Evolutionary conservation across 2,113 vertebrate species (phyloP).

Genomic region (Hyaena hyaena): DNA sequence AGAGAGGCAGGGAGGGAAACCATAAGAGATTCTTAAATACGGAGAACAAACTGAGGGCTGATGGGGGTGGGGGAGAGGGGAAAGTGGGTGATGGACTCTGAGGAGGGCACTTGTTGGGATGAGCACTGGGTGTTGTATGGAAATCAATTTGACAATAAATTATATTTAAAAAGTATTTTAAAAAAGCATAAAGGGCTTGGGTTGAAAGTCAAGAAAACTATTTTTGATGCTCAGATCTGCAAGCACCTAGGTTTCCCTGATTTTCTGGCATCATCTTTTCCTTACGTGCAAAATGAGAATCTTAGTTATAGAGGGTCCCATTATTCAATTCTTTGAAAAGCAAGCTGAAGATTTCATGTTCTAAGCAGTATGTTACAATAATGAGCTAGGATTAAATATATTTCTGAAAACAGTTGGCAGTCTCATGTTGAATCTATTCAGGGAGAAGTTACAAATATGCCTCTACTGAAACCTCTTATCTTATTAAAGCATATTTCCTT

Average conservation of each 20-base stretch:
- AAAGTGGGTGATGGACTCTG: too few species aligned
- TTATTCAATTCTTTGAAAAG: constrained; percentile 39
- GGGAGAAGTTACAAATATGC: constrained; percentile 30
- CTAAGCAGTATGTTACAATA: background rate
- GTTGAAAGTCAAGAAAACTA: background rate
- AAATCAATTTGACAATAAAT: too few species aligned
- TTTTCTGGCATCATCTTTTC: background rate
- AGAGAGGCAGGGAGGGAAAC: too few species aligned
- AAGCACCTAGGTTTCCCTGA: background rate
- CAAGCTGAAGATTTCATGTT: background rate
- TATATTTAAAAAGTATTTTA: too few species aligned
- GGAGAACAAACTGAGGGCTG: too few species aligned
- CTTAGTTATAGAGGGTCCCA: background rate
- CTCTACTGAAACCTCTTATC: constrained; percentile 49
- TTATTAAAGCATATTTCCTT: constrained; percentile 79
- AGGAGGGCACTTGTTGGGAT: too few species aligned
- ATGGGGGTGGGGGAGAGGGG: too few species aligned
- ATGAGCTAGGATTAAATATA: background rate
- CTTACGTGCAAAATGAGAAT: background rate
- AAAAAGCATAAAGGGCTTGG: background rate
- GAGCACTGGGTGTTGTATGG: too few species aligned
- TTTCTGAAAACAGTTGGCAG: background rate
- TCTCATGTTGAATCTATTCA: constrained; percentile 3
- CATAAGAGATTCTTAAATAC: too few species aligned
- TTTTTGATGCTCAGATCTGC: background rate